phyloP scores from a whole-genome alignment of 1,140 invertebrate genomes.

The Bombus affinis region DNA sequence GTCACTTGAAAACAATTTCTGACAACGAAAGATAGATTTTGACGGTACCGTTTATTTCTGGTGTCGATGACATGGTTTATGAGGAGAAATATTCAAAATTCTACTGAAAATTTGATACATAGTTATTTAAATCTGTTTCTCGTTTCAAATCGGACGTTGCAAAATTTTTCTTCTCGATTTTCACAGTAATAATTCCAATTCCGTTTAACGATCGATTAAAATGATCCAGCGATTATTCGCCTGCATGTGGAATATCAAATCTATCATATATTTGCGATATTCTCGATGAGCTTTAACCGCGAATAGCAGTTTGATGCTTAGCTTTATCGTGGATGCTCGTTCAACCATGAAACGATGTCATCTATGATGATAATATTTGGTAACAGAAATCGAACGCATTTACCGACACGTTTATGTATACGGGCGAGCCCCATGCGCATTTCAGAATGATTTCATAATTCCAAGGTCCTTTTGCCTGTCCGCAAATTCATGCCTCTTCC shows the following conservation, averaged over 20 bases:
- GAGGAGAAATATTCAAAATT: too few relatives aligned
- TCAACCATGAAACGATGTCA: not conserved
- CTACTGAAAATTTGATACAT: too few relatives aligned
- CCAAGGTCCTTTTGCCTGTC: not conserved
- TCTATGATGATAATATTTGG: not conserved
- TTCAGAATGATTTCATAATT: conserved; percentile 24
- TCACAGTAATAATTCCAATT: not conserved
- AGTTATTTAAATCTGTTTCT: too few relatives aligned
- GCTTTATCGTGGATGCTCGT: not conserved
- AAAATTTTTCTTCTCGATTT: not conserved
- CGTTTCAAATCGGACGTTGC: too few relatives aligned
- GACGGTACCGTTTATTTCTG: too few relatives aligned
- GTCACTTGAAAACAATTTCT: too few relatives aligned
- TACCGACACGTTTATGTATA: not conserved
- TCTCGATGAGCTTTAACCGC: not conserved
- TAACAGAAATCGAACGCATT: conserved; percentile 5
- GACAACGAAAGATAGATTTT: too few relatives aligned
- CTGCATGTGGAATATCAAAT: not conserved
- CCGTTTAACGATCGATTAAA: not conserved
- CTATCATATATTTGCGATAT: not conserved
- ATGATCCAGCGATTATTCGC: not conserved
- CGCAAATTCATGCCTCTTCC: not conserved
- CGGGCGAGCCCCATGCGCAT: not conserved
- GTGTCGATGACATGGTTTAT: too few relatives aligned
- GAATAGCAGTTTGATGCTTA: conserved; percentile 1